These are phyloP conservation scores for Clanis bilineata DNA, from an alignment of 2,888 invertebrate genomes.

Conservation along the genomic window DNA sequence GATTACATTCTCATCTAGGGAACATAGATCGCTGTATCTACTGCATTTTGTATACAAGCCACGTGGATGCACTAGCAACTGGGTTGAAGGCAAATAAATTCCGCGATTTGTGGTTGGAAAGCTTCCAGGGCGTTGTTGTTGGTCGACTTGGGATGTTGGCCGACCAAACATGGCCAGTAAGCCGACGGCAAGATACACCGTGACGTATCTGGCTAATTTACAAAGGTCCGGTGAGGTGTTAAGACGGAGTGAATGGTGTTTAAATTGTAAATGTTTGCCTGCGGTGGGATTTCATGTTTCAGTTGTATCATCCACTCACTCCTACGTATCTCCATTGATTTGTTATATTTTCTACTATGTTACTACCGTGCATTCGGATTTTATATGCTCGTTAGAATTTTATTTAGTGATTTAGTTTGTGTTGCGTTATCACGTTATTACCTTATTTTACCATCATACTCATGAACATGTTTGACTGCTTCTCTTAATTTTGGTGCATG, in stretches of 20 bases:
- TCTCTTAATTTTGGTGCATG: too few relatives aligned
- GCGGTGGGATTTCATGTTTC: not conserved
- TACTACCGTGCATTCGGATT: not conserved
- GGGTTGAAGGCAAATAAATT: constrained; percentile 76
- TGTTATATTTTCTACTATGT: not conserved
- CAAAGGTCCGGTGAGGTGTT: constrained; percentile 3
- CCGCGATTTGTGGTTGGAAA: constrained; percentile 77
- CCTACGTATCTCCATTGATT: not conserved
- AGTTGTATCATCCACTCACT: not conserved
- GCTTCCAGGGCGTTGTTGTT: constrained; percentile 69
- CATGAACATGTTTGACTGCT: too few relatives aligned
- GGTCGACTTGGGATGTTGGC: constrained; percentile 47
- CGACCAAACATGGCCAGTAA: constrained; percentile 34
- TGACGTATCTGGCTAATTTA: constrained; percentile 13
- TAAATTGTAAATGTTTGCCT: not conserved
- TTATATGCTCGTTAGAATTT: not conserved
- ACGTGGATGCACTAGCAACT: constrained; percentile 70
- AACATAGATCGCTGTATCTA: constrained; percentile 25
- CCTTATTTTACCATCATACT: too few relatives aligned
- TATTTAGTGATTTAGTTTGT: too few relatives aligned
- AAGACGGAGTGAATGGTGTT: not conserved
- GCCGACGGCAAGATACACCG: constrained; percentile 3
- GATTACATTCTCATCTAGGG: constrained; percentile 30
- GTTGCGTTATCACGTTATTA: too few relatives aligned
- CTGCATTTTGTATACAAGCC: constrained; percentile 64